Percentiles rank a stretch among this genome's conserved stretches.
Conservation (phyloP, 2,888 invertebrate species). For the Pyralis farinalis region DNA sequence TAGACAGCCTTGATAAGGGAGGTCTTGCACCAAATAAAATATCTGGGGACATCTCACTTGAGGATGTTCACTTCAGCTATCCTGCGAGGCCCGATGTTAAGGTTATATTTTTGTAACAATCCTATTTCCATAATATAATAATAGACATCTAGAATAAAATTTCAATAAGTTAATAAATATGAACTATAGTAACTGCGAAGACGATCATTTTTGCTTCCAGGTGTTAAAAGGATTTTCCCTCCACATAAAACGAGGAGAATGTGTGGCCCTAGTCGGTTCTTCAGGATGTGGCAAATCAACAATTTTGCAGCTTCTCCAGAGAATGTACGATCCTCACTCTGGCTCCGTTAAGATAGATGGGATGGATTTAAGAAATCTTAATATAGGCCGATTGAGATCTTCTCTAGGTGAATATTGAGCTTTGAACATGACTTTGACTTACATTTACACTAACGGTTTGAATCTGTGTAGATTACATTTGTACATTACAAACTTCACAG, state of each 20-base stretch:
- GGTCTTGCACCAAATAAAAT: constrained; percentile 83
- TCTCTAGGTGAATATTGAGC: constrained; percentile 87
- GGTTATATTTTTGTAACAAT: too few species aligned
- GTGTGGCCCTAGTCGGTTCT: constrained; percentile 87
- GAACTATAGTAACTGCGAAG: too few species aligned
- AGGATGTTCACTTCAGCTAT: constrained; percentile 87
- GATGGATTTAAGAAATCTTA: constrained; percentile 83
- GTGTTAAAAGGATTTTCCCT: constrained; percentile 85
- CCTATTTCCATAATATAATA: too few species aligned
- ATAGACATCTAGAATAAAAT: too few species aligned
- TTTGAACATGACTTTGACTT: too few species aligned
- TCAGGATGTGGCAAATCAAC: constrained; percentile 93
- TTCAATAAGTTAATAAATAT: too few species aligned
- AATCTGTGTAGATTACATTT: too few species aligned
- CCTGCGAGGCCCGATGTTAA: constrained; percentile 88
- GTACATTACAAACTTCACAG: too few species aligned
- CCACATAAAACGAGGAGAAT: constrained; percentile 83
- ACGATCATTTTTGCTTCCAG: constrained; percentile 36
- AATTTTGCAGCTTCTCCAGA: constrained; percentile 86
- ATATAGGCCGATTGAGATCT: constrained; percentile 87
- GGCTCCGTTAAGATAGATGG: constrained; percentile 84
- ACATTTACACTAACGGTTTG: too few species aligned
- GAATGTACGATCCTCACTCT: constrained; percentile 85
- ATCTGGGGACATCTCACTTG: constrained; percentile 85
- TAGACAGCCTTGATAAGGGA: constrained; percentile 83